A percentile compares a stretch with the other conserved stretches of the same genome.
phyloP scores from a whole-genome alignment of 2,888 invertebrate genomes.

The Idaea biselata region DNA sequence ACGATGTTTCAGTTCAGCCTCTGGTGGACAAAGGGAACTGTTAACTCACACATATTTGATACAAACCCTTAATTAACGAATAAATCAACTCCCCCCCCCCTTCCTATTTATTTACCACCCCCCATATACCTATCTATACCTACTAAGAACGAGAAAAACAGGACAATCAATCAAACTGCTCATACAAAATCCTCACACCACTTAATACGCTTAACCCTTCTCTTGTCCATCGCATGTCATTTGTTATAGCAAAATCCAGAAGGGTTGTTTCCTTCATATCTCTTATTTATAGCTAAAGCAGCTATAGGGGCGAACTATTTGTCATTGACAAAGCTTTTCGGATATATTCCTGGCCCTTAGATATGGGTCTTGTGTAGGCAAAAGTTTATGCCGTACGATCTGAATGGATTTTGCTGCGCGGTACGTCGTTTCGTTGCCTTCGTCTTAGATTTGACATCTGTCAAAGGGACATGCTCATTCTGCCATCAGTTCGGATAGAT shows the following conservation, averaged over 20 bases:
- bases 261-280: constrained; percentile 63
- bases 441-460: background rate
- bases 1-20: too few species aligned
- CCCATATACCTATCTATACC: background rate
- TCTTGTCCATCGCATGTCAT: constrained; percentile 72
- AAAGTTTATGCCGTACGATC: background rate
- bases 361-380: constrained; percentile 1
- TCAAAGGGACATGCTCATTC: background rate
- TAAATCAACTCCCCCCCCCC: background rate
- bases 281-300: constrained; percentile 78
- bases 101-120: background rate
- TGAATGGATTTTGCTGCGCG: background rate
- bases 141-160: constrained; percentile 23
- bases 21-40: too few species aligned
- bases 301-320: constrained; percentile 71
- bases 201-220: constrained; percentile 65
- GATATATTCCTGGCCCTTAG: constrained; percentile 43
- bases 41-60: background rate
- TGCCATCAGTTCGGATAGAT: background rate
- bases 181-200: constrained; percentile 15
- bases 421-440: background rate
- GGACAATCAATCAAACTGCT: constrained; percentile 55
- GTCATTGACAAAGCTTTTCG: constrained; percentile 74
- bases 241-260: constrained; percentile 64
- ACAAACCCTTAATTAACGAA: background rate